Conservation (phyloP, 1,140 invertebrate species). For the Pristionchus pacificus region DNA sequence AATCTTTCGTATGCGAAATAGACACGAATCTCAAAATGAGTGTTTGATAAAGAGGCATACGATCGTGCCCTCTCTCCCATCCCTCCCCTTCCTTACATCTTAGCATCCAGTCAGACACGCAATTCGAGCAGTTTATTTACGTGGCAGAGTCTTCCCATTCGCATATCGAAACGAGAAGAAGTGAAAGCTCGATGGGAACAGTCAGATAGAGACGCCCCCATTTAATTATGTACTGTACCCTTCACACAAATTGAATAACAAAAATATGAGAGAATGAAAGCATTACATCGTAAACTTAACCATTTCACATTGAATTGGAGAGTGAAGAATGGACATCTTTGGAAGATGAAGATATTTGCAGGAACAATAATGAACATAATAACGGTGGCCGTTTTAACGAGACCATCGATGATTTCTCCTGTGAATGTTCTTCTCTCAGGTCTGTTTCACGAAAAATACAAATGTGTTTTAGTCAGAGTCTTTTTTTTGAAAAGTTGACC, state of each 20-base stretch:
- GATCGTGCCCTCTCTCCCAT: too few relatives aligned
- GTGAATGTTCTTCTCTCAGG: constrained; percentile 52
- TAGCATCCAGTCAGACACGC: too few relatives aligned
- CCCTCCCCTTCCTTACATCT: too few relatives aligned
- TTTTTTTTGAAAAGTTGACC: too few relatives aligned
- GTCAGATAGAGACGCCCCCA: neutral
- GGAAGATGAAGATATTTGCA: too few relatives aligned
- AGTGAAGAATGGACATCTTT: neutral
- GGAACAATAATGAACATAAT: constrained; percentile 75
- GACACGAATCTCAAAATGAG: constrained; percentile 1
- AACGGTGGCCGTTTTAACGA: constrained; percentile 80
- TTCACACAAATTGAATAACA: constrained; percentile 17
- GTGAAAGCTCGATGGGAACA: constrained; percentile 13
- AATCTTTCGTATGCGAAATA: constrained; percentile 2
- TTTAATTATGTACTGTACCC: constrained; percentile 16
- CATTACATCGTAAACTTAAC: neutral
- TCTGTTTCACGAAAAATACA: too few relatives aligned
- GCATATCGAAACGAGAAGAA: too few relatives aligned
- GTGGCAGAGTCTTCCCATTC: too few relatives aligned
- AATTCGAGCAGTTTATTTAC: too few relatives aligned
- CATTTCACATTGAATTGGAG: neutral
- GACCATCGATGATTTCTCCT: constrained; percentile 59
- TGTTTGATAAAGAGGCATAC: too few relatives aligned
- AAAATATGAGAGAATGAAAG: neutral
- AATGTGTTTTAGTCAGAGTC: too few relatives aligned